Base-by-base conservation (phyloP, 2,888 invertebrate species). In the Microchrysa polita region DNA sequence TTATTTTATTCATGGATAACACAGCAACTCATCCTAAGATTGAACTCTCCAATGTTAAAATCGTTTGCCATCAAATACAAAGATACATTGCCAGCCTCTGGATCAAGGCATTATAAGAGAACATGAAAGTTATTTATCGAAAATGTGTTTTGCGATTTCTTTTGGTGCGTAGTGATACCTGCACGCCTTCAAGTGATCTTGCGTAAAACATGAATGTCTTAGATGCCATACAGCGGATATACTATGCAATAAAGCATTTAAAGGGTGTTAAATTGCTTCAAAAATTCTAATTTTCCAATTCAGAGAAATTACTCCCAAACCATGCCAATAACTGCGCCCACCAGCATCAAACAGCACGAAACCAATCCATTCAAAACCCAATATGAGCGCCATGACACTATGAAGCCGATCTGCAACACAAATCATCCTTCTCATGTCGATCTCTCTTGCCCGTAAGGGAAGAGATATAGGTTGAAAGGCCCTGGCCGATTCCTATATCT, bases 1-100 rank as follows among this genome's bases (percentile, higher is more conserved):
- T 73, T 65, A 22, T 76, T 60, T 57, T 76, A 40, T 74, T 74
- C 48, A 73, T 75, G 14, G 73, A 77, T 16, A 76, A 77, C 53
- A 74, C 72, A 5, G 27, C 27, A 7, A 5, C 52, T 65, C 23
- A 48, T 10, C 48, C 48, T 4, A 48, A 48, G 4, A 2, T 48
- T n/a, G 48, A 48, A 12, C 2, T 48, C 2, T 48, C 48, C 4
- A 48, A 48, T 48, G 16, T 48, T n/a, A 48, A 48, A 48, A 48
- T n/a, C 4, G 10, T 48, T 48, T 48, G 12, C 48, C 48, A 12
- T 12, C 48, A 10, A 48, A 48, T n/a, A n/a, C 10, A n/a, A 48
- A 4, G 4, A 12, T 12, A 7, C 12, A 4, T 2, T 48, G 48
- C 12, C 10, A 48, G 48, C 48, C 48, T 48, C 16, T 48, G 12